phyloP scores from a whole-genome alignment of 53 echinoderm and acorn worm species.

The Holothuria leucospilota region DNA sequence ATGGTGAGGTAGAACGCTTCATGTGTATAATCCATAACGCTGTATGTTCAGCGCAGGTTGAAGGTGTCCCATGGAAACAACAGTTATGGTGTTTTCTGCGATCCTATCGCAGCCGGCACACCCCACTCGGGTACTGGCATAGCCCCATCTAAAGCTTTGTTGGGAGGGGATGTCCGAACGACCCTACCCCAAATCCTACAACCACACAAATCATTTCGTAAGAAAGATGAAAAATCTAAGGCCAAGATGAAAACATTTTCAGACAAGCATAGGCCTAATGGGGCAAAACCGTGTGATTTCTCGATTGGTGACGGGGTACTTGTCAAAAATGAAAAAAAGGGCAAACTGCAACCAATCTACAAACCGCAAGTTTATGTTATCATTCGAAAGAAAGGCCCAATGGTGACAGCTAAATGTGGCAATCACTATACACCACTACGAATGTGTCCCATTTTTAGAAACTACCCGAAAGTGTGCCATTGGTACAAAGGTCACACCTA shows the following conservation, averaged over 20 bases:
- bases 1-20: not conserved
- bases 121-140: not conserved
- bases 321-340: not conserved
- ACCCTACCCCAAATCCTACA: not conserved
- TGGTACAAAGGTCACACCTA: slow-evolving; percentile 10
- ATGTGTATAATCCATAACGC: not conserved
- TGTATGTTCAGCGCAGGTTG: not conserved
- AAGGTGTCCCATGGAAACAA: not conserved
- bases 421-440: slow-evolving; percentile 7
- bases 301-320: not conserved
- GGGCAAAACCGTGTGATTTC: not conserved
- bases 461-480: slow-evolving; percentile 10
- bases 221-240: not conserved
- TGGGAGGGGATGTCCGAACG: not conserved
- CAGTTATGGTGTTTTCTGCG: slow-evolving; percentile 2
- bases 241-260: not conserved
- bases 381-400: slow-evolving; percentile 17
- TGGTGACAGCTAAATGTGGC: slow-evolving; percentile 20
- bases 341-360: slow-evolving; percentile 11
- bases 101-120: slow-evolving; percentile 9
- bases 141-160: slow-evolving; percentile 4
- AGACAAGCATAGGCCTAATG: not conserved
- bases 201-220: not conserved
- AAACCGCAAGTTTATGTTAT: not conserved
- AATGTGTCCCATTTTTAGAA: slow-evolving; percentile 16